Conservation (phyloP, 92 coral and sea anemone genomes). For the Phymanthus crucifer region DNA sequence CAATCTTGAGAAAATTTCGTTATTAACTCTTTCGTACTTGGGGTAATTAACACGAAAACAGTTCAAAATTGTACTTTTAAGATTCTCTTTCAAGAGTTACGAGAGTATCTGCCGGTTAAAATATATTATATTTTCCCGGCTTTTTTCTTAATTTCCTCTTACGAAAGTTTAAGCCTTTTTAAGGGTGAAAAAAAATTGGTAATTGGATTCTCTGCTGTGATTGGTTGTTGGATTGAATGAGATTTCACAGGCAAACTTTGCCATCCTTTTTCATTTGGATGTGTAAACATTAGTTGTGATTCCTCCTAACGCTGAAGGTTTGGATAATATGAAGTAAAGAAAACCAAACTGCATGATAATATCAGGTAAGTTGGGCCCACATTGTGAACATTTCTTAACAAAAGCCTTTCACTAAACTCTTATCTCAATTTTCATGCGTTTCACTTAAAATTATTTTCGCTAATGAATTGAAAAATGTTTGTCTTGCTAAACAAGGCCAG, state of each 20-base stretch:
- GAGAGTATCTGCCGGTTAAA: not conserved
- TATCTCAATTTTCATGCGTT: no score
- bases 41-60: not conserved
- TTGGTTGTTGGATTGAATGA: not conserved
- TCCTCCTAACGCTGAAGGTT: not conserved
- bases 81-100: not conserved
- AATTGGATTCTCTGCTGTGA: not conserved
- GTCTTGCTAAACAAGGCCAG: no score
- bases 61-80: not conserved
- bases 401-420: not conserved
- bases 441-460: no score
- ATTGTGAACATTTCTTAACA: not conserved
- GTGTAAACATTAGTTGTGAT: conserved; percentile 8
- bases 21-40: not conserved
- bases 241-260: not conserved
- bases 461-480: no score
- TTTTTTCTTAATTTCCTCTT: not conserved
- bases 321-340: not conserved
- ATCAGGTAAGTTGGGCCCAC: not conserved
- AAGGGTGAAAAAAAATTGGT: conserved; percentile 12
- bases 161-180: not conserved
- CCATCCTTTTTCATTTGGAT: conserved; percentile 10
- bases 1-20: not conserved
- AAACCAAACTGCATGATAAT: not conserved
- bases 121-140: not conserved